Percentiles rank a stretch among this genome's conserved stretches.
These are phyloP conservation scores for Archegozetes longisetosus DNA, from an alignment of 1,140 invertebrate genomes.

Conservation along the genomic window DNA sequence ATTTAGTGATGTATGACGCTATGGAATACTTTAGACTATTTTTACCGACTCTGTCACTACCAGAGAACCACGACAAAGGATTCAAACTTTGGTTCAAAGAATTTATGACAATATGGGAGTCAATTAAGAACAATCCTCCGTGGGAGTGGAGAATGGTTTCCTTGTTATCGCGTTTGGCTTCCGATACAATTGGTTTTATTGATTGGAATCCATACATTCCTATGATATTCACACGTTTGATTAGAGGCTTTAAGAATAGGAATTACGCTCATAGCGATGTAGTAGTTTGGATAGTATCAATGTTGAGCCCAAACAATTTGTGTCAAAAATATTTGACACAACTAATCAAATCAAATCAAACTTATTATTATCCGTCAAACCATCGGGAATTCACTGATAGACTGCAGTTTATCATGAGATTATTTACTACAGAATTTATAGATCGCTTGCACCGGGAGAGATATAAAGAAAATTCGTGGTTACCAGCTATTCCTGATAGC, in stretches of 20 bases:
- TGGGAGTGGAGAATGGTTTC: conserved; percentile 56
- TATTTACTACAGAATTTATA: conserved; percentile 36
- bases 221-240: conserved; percentile 58
- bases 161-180: conserved; percentile 52
- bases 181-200: conserved; percentile 59
- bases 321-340: conserved; percentile 55
- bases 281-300: conserved; percentile 50
- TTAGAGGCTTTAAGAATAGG: conserved; percentile 57
- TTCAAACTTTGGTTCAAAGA: conserved; percentile 68
- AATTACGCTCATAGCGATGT: conserved; percentile 52
- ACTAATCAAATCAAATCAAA: conserved; percentile 65
- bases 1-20: conserved; percentile 43
- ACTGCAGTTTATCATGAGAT: conserved; percentile 26
- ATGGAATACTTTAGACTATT: conserved; percentile 52
- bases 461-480: conserved; percentile 45
- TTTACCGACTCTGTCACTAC: conserved; percentile 49
- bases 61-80: conserved; percentile 43
- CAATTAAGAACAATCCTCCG: conserved; percentile 46
- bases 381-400: conserved; percentile 47
- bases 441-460: conserved; percentile 44
- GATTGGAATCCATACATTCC: conserved; percentile 71
- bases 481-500: conserved; percentile 43
- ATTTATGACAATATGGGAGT: conserved; percentile 55
- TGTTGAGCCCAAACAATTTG: conserved; percentile 31
- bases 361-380: conserved; percentile 80